A percentile compares a stretch with the other conserved stretches of the same genome.
phyloP scores from a whole-genome alignment of 2,113 vertebrate species.

The Heterotis niloticus region DNA sequence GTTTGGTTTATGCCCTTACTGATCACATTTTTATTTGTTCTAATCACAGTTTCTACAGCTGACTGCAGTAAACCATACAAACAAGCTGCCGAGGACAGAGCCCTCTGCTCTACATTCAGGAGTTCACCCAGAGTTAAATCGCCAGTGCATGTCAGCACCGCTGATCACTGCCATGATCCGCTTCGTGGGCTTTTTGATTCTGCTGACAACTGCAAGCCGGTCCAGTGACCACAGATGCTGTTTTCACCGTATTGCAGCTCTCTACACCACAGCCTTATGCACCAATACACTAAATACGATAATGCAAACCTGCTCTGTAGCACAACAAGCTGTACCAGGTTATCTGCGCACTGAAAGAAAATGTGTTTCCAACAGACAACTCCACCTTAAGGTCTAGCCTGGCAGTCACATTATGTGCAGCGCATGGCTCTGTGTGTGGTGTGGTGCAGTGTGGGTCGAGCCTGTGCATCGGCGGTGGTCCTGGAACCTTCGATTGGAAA shows the following conservation, averaged over 20 bases:
- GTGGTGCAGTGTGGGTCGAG: slow-evolving; percentile 41
- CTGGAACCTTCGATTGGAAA: neutral
- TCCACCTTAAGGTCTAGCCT: neutral
- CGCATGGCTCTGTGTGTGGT: neutral
- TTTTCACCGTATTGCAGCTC: neutral
- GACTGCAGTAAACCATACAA: too few species aligned
- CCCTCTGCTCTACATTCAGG: too few species aligned
- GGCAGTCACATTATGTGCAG: too few species aligned
- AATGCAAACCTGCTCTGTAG: neutral
- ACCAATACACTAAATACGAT: neutral
- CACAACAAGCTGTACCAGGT: neutral
- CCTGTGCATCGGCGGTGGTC: neutral
- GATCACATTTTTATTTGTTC: too few species aligned
- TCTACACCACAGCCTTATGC: neutral
- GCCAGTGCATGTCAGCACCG: too few species aligned
- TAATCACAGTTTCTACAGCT: too few species aligned
- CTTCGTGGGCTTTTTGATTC: neutral
- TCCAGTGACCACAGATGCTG: neutral
- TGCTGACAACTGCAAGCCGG: neutral
- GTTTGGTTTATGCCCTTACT: too few species aligned
- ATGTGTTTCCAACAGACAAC: neutral
- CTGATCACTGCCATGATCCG: too few species aligned
- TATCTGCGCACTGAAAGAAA: neutral
- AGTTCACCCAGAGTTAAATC: too few species aligned
- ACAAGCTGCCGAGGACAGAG: too few species aligned